A percentile compares a stretch with the other conserved stretches of the same genome.
Conservation (phyloP, 2,797 vertebrate genomes). For the Nasua narica region DNA sequence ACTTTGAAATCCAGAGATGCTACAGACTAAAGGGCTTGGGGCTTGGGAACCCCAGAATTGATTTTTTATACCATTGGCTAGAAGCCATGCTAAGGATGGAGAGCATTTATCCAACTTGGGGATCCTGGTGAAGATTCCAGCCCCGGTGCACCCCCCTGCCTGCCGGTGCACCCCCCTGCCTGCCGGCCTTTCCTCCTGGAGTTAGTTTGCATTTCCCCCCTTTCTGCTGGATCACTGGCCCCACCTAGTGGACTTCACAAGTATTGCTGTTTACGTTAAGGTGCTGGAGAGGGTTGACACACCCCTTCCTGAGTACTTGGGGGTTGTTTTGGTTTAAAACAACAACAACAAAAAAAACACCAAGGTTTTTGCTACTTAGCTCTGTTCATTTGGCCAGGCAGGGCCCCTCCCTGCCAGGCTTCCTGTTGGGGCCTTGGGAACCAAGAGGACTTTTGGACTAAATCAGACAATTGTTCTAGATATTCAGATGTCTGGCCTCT, state of each 20-base stretch:
- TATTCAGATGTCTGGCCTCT: slow-evolving; percentile 31
- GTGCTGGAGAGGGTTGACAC: neutral
- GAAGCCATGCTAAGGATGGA: neutral
- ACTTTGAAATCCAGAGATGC: slow-evolving; percentile 18
- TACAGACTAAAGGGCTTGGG: neutral
- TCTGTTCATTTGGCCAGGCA: neutral
- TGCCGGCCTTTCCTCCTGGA: neutral
- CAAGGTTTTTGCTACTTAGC: slow-evolving; percentile 18
- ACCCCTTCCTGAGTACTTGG: neutral
- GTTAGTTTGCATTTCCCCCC: neutral
- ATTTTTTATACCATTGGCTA: neutral
- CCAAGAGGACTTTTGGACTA: slow-evolving; percentile 47
- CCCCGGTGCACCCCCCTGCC: no score
- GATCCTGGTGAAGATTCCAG: neutral
- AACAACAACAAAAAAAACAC: neutral
- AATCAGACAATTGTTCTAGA: slow-evolving; percentile 55
- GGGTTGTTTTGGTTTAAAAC: neutral
- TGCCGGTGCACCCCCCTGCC: no score
- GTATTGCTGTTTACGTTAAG: slow-evolving; percentile 10
- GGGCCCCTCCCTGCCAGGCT: slow-evolving; percentile 35
- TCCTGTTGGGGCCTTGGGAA: slow-evolving; percentile 64
- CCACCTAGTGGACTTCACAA: slow-evolving; percentile 63
- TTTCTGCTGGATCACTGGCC: neutral
- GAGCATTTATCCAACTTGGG: neutral
- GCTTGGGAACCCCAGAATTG: neutral